phyloP scores from a whole-genome alignment of 2,113 vertebrate genomes.

The Herpetotheres cachinnans region DNA sequence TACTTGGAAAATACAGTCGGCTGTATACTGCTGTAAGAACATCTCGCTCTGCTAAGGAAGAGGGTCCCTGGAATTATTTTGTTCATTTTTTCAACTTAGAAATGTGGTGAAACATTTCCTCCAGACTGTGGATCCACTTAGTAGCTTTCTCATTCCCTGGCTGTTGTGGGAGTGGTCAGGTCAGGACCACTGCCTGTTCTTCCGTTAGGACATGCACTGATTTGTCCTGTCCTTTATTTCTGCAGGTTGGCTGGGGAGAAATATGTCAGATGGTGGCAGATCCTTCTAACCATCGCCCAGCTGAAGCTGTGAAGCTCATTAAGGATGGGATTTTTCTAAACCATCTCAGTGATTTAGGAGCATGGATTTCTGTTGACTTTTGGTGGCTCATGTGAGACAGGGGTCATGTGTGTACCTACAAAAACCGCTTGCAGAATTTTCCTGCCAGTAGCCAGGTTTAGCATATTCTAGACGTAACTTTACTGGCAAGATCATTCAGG shows the following conservation, averaged over 20 bases:
- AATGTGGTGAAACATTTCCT: neutral
- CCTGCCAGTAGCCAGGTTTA: neutral
- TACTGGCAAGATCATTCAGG: neutral
- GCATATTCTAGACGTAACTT: neutral
- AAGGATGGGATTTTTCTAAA: neutral
- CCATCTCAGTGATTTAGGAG: neutral
- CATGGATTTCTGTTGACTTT: neutral
- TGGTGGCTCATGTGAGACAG: neutral
- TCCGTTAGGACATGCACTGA: neutral
- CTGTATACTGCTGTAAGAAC: neutral
- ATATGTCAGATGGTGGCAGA: neutral
- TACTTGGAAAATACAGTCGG: neutral
- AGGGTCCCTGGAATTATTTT: neutral
- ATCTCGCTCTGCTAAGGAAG: neutral
- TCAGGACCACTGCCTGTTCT: neutral
- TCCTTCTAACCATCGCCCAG: neutral
- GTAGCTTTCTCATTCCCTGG: neutral
- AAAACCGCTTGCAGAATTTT: neutral
- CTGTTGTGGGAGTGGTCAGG: accelerated
- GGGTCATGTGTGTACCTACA: neutral
- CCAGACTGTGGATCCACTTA: neutral
- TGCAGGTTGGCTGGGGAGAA: neutral
- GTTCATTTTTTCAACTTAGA: neutral
- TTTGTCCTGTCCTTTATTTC: neutral
- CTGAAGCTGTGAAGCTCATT: neutral